phyloP scores from a whole-genome alignment of 2,888 invertebrate species.

The Leucophenga montana region DNA sequence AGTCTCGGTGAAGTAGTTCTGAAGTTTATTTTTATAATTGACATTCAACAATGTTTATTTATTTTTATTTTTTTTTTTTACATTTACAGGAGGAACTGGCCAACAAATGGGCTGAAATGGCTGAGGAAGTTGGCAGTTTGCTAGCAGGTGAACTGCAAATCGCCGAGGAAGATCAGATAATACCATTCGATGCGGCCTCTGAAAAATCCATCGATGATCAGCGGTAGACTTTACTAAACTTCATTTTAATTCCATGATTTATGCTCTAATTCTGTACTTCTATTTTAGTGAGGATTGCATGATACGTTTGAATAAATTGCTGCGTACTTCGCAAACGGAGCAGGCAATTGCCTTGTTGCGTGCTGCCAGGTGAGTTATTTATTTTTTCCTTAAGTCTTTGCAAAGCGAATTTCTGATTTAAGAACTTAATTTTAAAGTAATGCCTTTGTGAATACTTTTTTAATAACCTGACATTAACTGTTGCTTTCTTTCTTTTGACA shows the following conservation, averaged over 20 bases:
- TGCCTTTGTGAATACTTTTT: conserved; percentile 46
- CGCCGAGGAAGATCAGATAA: conserved; percentile 75
- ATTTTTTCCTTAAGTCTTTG: background rate
- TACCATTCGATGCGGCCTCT: conserved; percentile 90
- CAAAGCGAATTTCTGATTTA: background rate
- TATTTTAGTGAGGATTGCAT: conserved; percentile 86
- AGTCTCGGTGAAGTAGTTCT: too few relatives aligned
- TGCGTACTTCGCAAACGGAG: conserved; percentile 82
- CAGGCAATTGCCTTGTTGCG: conserved; percentile 87
- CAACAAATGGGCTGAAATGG: conserved; percentile 79
- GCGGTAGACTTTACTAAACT: conserved; percentile 77
- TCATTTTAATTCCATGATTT: conserved; percentile 34
- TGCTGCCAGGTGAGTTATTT: conserved; percentile 79
- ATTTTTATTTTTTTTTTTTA: background rate
- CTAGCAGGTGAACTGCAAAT: conserved; percentile 74
- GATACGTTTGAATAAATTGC: conserved; percentile 85
- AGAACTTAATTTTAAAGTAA: conserved; percentile 29
- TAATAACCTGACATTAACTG: conserved; percentile 66
- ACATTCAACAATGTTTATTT: too few relatives aligned
- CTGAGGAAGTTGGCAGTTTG: conserved; percentile 78
- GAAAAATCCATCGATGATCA: conserved; percentile 90
- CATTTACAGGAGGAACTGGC: conserved; percentile 71
- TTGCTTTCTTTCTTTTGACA: conserved; percentile 30
- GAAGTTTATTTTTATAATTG: too few relatives aligned
- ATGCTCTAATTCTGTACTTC: conserved; percentile 38